These are phyloP conservation scores for Chlorodrepanis virens DNA, from an alignment of 2,113 vertebrate genomes.

Conservation along the genomic window DNA sequence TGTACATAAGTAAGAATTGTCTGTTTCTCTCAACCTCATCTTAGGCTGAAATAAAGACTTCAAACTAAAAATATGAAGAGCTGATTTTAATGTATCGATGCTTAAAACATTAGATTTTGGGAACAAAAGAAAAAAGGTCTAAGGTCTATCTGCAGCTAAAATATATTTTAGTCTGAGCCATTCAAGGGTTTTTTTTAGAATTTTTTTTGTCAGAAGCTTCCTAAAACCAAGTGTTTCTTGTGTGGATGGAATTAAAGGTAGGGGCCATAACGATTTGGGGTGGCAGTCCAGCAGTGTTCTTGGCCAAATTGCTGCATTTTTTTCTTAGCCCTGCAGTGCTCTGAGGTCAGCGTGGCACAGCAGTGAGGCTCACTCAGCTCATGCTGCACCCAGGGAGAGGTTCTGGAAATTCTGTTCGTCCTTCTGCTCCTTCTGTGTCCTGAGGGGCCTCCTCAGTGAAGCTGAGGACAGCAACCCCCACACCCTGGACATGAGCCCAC, in stretches of 20 bases:
- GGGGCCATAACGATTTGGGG: not conserved
- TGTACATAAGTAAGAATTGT: rapidly evolving
- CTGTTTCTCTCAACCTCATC: not conserved
- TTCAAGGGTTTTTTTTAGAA: rapidly evolving
- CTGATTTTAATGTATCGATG: not conserved
- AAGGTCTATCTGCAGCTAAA: not conserved
- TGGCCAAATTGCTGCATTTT: not conserved
- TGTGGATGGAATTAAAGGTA: not conserved
- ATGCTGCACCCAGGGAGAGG: not conserved
- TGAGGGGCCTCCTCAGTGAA: not conserved
- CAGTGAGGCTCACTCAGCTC: not conserved
- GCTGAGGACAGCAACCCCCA: not conserved
- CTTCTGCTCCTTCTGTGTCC: not conserved
- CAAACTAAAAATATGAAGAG: not conserved
- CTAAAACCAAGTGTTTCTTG: not conserved
- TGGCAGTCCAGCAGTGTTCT: not conserved
- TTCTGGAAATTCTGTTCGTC: not conserved
- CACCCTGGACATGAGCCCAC: not conserved
- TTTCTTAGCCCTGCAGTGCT: not conserved
- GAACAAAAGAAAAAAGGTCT: not conserved
- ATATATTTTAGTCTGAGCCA: not conserved
- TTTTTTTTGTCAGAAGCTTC: not conserved
- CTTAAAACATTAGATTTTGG: not conserved
- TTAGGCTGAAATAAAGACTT: not conserved
- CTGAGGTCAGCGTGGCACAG: not conserved